Base-by-base conservation (phyloP, 92 coral and sea anemone species). In the Isaurus tuberculatus region DNA sequence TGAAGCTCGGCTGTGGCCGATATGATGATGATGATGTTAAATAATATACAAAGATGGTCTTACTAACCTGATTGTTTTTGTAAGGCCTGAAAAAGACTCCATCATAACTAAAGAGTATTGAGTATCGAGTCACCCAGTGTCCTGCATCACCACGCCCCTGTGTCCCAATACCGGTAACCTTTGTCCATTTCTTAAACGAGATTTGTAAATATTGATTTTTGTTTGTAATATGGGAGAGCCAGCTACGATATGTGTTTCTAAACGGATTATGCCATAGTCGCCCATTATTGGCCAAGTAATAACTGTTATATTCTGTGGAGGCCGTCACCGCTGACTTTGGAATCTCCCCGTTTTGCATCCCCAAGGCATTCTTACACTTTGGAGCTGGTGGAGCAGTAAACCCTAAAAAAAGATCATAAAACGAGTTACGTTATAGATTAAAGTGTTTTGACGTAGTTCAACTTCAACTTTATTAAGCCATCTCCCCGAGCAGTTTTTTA, bases 271-370 rank as follows among this genome's bases (percentile, higher is more conserved):
- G 31, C 46, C 46, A 75, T 4, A 75, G 40, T 8, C 81, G 31
- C 1, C 81, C 81, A 27, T 75, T 53, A 5, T 23, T 15, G 6
- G 81, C 49, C 3, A 53, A 6, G 49, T 75, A 75, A 65, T 75
- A 31, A 0, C 33, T 48, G 48, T 75, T 75, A 25, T 75, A 57
- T 11, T 75, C 32, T 5, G 81, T 16, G 31, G 81, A 75, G 22
- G 81, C 81, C 14, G 81, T 75, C 9, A 75, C 31, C 8, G 81
- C 81, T 19, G 81, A 75, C 13, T 3, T 27, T 19, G 67, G 67
- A 9, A 75, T 75, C n/a, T 13, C 46, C 4, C 81, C 81, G 10
- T 60, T 75, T 27, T 75, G 81, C 81, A 75, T 75, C n/a, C 81
- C 81, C 22, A 75, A 32, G 2, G 81, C 81, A 8, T 33, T 57